Evolutionary conservation across 2,113 vertebrate species (phyloP), one percentile per base, ranked within the genome.

Genomic region (Gulo gulo): DNA sequence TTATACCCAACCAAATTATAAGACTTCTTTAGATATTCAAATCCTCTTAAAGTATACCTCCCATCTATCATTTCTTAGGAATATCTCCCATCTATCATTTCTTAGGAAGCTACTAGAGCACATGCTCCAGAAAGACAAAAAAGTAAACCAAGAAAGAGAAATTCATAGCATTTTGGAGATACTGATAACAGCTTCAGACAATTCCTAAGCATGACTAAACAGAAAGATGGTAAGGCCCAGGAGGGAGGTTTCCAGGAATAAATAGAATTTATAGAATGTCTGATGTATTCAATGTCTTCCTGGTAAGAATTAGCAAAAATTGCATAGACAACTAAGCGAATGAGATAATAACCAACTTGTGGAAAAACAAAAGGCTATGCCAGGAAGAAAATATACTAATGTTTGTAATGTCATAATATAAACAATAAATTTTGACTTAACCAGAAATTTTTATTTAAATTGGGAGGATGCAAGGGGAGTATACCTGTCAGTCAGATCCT

Each of bases 381-480:
- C 39, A 91, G 76, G 65, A 96, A 94, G 31, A 34, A 94, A 89
- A 92, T 50, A 79, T 85, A 80, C 26, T 85, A 20, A 34, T 73
- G 55, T 71, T 39, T 65, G 36, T 74, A 63, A 57, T 94, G 2
- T 78, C 79, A 82, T 39, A 63, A 52, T 74, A 73, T 80, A 26
- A 86, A 52, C 24, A 81, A 82, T 3, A 79, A 74, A 93, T 88
- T 78, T n/a, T 92, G 73, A 73, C 65, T 80, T 73, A 92, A 55
- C 47, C 14, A 59, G 57, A 82, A 67, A 5, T 69, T 6, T 82
- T 63, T 61, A 84, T 47, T 47, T 85, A 73, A 91, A 63, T 36
- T 78, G 12, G 45, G 50, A 88, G 6, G 31, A 92, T 39, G 36
- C 31, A 87, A 82, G 88, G 50, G 94, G 29, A 65, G 21, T 61